phyloP scores from a whole-genome alignment of 2,113 vertebrate species.

The Equus przewalskii region DNA sequence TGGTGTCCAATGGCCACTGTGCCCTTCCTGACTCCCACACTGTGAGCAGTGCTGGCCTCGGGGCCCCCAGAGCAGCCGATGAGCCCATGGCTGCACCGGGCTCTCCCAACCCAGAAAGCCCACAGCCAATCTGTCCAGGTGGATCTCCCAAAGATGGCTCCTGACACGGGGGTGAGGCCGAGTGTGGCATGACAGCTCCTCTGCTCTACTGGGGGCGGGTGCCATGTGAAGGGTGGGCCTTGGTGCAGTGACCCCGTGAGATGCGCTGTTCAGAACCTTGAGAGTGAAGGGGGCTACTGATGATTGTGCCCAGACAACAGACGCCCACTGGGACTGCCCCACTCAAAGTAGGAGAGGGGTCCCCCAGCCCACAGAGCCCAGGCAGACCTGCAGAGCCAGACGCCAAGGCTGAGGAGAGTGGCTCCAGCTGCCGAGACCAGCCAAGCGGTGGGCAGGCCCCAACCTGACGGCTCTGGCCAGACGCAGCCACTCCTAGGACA shows the following conservation, averaged over 20 bases:
- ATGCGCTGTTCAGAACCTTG: not conserved
- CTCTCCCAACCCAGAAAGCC: not conserved
- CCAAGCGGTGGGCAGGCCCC: too few relatives aligned
- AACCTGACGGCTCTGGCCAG: not conserved
- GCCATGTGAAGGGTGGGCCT: not conserved
- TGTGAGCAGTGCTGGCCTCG: too few relatives aligned
- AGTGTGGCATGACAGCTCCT: not conserved
- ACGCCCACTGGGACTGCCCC: not conserved
- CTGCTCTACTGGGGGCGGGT: not conserved
- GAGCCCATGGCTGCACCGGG: too few relatives aligned
- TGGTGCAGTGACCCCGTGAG: not conserved
- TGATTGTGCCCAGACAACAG: not conserved
- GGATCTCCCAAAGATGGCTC: not conserved
- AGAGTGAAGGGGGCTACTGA: not conserved
- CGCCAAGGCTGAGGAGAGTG: not conserved
- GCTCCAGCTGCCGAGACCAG: not conserved
- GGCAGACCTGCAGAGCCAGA: not conserved
- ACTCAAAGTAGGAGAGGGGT: not conserved
- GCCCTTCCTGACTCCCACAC: not conserved
- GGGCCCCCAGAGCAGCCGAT: not conserved
- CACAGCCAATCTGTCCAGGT: not conserved
- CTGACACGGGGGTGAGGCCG: not conserved
- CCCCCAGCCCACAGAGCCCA: not conserved
- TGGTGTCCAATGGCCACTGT: too few relatives aligned
- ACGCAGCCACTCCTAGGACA: not conserved